These are phyloP conservation scores for Urocynchramus pylzowi DNA, from an alignment of 2,113 vertebrate genomes.

Conservation along the genomic window DNA sequence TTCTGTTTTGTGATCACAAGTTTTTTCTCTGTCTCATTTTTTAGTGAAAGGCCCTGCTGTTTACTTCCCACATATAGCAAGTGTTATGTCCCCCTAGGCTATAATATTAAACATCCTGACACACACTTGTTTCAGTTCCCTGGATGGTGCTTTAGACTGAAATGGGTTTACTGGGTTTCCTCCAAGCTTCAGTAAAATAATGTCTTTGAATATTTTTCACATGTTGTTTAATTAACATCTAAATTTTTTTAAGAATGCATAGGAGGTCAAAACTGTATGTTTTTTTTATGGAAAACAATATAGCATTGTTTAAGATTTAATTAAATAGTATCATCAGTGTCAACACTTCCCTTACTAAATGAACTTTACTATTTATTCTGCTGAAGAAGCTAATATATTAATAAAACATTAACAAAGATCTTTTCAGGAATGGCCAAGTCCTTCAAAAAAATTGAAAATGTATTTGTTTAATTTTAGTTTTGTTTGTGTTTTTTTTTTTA, in stretches of 20 bases:
- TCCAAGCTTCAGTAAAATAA: conserved; percentile 16
- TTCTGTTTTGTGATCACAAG: conserved; percentile 63
- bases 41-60: conserved; percentile 59
- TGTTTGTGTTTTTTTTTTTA: not conserved
- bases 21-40: conserved; percentile 53
- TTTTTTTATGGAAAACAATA: conserved; percentile 13
- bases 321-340: not conserved
- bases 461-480: not conserved
- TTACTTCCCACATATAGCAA: conserved; percentile 47
- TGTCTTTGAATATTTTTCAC: conserved; percentile 27
- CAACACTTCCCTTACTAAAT: conserved; percentile 6
- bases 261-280: not conserved
- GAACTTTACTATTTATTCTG: not conserved
- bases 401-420: not conserved
- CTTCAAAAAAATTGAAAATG: not conserved
- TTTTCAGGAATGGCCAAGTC: not conserved
- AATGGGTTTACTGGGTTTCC: conserved; percentile 46
- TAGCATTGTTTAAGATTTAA: not conserved
- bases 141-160: conserved; percentile 45
- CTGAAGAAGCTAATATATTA: not conserved
- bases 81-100: conserved; percentile 59
- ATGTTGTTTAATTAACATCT: conserved; percentile 60
- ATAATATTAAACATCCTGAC: conserved; percentile 52
- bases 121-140: conserved; percentile 48
- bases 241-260: conserved; percentile 38